These are phyloP conservation scores for Stenichneumon culpator DNA, from an alignment of 2,888 invertebrate species.

Conservation along the genomic window DNA sequence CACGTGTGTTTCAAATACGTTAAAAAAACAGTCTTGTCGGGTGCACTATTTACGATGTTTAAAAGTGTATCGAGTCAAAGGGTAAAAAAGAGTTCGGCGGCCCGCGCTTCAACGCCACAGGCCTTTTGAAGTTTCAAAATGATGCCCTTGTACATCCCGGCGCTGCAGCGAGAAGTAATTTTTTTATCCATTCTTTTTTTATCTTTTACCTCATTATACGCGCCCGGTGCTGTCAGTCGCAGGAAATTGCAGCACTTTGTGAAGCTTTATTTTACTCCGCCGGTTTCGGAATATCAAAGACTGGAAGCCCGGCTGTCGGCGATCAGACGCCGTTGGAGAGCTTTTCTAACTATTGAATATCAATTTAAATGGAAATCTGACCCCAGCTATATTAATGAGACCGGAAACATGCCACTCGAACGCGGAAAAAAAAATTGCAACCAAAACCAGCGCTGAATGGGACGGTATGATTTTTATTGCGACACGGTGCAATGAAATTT, in stretches of 20 bases:
- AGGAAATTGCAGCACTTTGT: constrained; percentile 76
- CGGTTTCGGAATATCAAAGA: constrained; percentile 4
- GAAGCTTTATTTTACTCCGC: constrained; percentile 57
- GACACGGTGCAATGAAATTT: neutral
- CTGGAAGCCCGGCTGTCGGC: neutral
- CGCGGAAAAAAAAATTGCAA: neutral
- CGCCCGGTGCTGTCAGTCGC: neutral
- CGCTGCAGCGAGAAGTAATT: neutral
- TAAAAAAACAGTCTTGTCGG: neutral
- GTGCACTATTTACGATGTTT: neutral
- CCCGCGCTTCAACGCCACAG: neutral
- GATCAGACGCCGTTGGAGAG: neutral
- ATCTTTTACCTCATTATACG: neutral
- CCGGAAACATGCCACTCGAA: neutral
- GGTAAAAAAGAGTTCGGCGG: neutral
- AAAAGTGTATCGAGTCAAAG: neutral
- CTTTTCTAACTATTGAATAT: constrained; percentile 23
- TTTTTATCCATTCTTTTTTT: neutral
- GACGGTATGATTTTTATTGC: neutral
- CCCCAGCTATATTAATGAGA: neutral
- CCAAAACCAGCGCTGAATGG: neutral
- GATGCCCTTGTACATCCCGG: neutral
- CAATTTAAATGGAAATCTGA: neutral
- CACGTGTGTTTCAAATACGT: neutral
- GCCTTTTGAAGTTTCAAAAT: neutral